Evolutionary conservation across 2,113 vertebrate species (phyloP).

Genomic region (Periophthalmodon schlosseri): DNA sequence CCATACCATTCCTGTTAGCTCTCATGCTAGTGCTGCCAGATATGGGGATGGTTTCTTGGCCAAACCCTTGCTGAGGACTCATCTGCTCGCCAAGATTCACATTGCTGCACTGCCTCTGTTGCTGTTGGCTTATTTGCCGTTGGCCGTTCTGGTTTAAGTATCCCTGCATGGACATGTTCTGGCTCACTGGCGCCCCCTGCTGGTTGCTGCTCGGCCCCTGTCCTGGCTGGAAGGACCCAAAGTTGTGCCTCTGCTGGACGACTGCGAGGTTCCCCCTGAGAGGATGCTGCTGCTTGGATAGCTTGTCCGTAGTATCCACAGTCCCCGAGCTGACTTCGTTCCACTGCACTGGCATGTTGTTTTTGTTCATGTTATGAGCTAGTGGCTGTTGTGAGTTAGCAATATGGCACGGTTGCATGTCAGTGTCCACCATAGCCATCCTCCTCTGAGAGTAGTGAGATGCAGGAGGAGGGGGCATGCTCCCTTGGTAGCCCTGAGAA

Average conservation of each 20-base stretch:
- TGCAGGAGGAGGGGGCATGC: constrained; percentile 67
- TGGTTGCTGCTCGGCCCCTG: constrained; percentile 77
- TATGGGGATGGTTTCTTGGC: constrained; percentile 77
- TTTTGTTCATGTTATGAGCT: constrained; percentile 80
- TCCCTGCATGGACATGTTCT: constrained; percentile 78
- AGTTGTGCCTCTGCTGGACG: constrained; percentile 87
- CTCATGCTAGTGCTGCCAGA: constrained; percentile 74
- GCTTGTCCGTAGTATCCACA: constrained; percentile 80
- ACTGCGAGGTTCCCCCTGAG: constrained; percentile 80
- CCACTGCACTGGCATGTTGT: constrained; percentile 97
- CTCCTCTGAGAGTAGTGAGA: constrained; percentile 80
- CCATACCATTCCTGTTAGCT: constrained; percentile 72
- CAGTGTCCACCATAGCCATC: constrained; percentile 77
- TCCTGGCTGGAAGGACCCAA: constrained; percentile 79
- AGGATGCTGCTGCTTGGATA: constrained; percentile 77
- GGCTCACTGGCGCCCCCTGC: constrained; percentile 79
- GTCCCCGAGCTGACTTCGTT: constrained; percentile 98
- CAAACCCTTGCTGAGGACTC: constrained; percentile 77
- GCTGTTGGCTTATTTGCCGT: constrained; percentile 76
- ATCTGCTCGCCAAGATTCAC: constrained; percentile 63
- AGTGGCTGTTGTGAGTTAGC: constrained; percentile 64
- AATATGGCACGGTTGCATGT: constrained; percentile 77
- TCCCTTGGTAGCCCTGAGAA: constrained; percentile 78
- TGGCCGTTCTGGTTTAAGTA: constrained; percentile 68
- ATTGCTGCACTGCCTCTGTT: constrained; percentile 73